Conservation (phyloP, 2,888 invertebrate species). For the Danaus chrysippus region DNA sequence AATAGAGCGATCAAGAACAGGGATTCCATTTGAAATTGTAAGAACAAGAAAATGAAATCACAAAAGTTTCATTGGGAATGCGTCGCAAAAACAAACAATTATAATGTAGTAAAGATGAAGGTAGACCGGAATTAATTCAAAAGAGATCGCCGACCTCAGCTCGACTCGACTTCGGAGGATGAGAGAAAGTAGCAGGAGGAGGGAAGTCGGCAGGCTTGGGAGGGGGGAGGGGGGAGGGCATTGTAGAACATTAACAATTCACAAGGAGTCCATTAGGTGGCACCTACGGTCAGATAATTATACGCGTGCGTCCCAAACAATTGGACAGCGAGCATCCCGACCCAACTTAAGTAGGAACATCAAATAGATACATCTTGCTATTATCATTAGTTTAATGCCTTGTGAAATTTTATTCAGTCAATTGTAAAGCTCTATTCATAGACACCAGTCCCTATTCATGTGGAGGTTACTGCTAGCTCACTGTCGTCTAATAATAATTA, state of each 20-base stretch:
- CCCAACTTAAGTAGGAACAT: constrained; percentile 4
- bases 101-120: constrained; percentile 14
- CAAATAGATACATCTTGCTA: constrained; percentile 1
- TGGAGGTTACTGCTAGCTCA: background rate
- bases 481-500: background rate
- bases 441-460: background rate
- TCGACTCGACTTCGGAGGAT: background rate
- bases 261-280: constrained; percentile 15
- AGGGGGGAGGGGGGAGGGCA: background rate
- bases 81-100: constrained; percentile 10
- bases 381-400: constrained; percentile 10
- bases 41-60: constrained; percentile 14
- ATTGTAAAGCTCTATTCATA: constrained; percentile 3
- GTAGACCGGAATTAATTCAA: constrained; percentile 11
- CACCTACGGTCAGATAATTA: constrained; percentile 19
- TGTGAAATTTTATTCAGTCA: background rate
- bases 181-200: background rate
- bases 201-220: background rate
- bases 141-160: background rate
- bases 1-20: constrained; percentile 19
- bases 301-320: constrained; percentile 17
- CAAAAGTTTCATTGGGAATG: constrained; percentile 11
- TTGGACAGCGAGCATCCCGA: background rate
- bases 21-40: constrained; percentile 14
- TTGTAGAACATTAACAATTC: constrained; percentile 9